Evolutionary conservation across 2,888 invertebrate species (phyloP), one percentile per base, ranked within the genome.

Genomic region (Papilio demoleus): DNA sequence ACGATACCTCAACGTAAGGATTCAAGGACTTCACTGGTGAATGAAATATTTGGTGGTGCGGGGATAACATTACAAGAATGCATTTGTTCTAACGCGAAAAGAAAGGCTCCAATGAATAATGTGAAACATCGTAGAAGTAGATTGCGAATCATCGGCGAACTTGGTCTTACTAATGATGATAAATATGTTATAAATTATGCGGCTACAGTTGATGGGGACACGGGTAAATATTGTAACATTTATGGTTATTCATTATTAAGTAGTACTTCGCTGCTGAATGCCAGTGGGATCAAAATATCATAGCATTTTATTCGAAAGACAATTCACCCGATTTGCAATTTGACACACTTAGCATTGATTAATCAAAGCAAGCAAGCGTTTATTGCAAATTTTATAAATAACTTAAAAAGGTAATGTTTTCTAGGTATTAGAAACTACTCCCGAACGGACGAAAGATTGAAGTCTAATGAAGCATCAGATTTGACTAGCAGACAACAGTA

Each of bases 101-200:
- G 47, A 22, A 61, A 70, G 24, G 53, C 71, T 22, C 50, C 63
- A 11, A 27, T 64, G 12, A 56, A 68, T 42, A 66, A 73, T 53
- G 36, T 72, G 4, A 66, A 68, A 0, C 19, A 61, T 3, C 74
- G 71, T 2, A 82, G 75, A 71, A 87, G 83, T 71, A 81, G 81
- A 27, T 80, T 90, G 0, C 81, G 78, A 62, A 86, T 92, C 65
- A 79, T 81, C 34, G 90, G 92, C 9, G 82, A 79, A 58, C 73
- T 92, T 14, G 92, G 90, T 0, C 72, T 87, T 2, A 83, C 79
- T 36, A 77, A 83, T 40, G 80, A 88, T 56, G 86, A 90, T 60
- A 80, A 81, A 73, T 90, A 87, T 68, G 78, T 89, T 1, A 70
- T 91, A 34, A 84, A 82, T 70, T 92, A 86, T 75, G 82, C 83